Evolutionary conservation across 2,113 vertebrate species (phyloP).

Genomic region (Stictonetta naevosa): DNA sequence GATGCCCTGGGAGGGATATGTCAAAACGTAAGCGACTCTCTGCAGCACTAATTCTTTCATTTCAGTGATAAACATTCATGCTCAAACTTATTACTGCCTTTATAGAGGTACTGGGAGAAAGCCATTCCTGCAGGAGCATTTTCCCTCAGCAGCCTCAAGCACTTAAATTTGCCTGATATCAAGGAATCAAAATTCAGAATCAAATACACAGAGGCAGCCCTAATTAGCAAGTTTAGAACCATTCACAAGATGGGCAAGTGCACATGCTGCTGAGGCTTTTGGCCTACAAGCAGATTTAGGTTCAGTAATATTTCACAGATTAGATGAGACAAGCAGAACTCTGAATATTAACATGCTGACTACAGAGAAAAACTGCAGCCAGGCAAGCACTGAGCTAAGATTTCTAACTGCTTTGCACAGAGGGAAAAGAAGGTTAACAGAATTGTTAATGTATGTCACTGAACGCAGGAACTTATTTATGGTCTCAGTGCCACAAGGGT

Average conservation of each 20-base stretch:
- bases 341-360: background rate
- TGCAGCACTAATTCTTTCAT: background rate
- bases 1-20: background rate
- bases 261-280: background rate
- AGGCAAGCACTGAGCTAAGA: background rate
- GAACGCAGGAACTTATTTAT: background rate
- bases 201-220: background rate
- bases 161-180: background rate
- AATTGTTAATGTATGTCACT: background rate
- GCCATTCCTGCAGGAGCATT: background rate
- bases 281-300: background rate
- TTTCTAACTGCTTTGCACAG: background rate
- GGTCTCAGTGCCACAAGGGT: background rate
- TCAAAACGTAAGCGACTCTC: background rate
- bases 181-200: background rate
- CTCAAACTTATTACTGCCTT: background rate
- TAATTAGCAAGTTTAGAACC: background rate
- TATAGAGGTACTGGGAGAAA: background rate
- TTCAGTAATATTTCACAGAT: background rate
- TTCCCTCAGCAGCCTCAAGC: constrained; percentile 6
- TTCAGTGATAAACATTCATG: background rate
- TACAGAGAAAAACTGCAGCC: background rate
- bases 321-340: background rate
- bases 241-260: background rate
- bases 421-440: background rate